phyloP scores from a whole-genome alignment of 2,888 invertebrate species.

The Drosophila testacea region DNA sequence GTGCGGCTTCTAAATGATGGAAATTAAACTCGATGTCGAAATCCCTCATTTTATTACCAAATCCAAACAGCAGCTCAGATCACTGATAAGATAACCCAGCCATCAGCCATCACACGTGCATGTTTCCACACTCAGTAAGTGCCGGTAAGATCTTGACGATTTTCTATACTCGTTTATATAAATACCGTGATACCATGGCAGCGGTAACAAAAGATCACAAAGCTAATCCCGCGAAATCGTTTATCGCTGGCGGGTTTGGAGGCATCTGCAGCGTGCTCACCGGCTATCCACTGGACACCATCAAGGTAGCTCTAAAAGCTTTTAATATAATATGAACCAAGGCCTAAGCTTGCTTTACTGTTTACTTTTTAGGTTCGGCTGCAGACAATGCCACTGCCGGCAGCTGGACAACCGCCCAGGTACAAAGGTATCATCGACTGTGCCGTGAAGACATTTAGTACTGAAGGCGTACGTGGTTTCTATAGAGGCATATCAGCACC shows the following conservation, averaged over 20 bases:
- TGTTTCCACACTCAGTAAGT: slow-evolving; percentile 23
- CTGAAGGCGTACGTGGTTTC: slow-evolving; percentile 93
- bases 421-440: slow-evolving; percentile 97
- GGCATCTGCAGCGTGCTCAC: slow-evolving; percentile 97
- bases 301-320: slow-evolving; percentile 87
- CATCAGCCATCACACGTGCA: slow-evolving; percentile 45
- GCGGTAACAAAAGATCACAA: slow-evolving; percentile 55
- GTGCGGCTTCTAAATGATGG: slow-evolving; percentile 40
- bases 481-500: slow-evolving; percentile 97
- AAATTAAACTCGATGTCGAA: slow-evolving; percentile 35
- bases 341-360: background rate
- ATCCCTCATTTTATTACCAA: slow-evolving; percentile 27
- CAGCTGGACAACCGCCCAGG: slow-evolving; percentile 90
- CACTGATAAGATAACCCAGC: slow-evolving; percentile 54
- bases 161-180: slow-evolving; percentile 58
- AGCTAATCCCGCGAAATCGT: slow-evolving; percentile 95
- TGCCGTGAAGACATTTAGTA: slow-evolving; percentile 93
- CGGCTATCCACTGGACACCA: slow-evolving; percentile 99
- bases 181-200: slow-evolving; percentile 35
- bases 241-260: slow-evolving; percentile 97
- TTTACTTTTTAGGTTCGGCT: slow-evolving; percentile 90
- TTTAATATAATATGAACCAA: too few relatives aligned
- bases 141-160: slow-evolving; percentile 41
- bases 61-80: slow-evolving; percentile 36
- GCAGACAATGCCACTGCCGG: slow-evolving; percentile 96